phyloP scores from a whole-genome alignment of 35 echinoderm and acorn worm genomes.

The Chiridota heheva region DNA sequence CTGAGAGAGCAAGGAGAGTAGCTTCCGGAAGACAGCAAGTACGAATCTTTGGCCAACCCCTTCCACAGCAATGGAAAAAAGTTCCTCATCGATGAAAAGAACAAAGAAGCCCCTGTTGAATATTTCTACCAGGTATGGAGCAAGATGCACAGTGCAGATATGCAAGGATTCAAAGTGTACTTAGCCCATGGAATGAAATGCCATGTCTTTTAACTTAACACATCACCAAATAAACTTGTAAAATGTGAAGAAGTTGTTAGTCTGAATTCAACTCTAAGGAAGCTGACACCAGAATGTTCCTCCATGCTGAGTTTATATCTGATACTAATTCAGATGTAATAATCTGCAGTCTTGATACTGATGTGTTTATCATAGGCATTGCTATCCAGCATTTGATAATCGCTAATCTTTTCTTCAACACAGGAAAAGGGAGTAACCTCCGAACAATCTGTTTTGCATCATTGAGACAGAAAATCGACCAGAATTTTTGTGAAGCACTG shows the following conservation, averaged over 20 bases:
- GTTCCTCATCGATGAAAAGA: slow-evolving; percentile 29
- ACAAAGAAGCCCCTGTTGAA: slow-evolving; percentile 29
- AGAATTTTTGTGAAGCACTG: slow-evolving; percentile 31
- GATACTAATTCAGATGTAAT: neutral
- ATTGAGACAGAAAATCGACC: slow-evolving; percentile 3
- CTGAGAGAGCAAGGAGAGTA: slow-evolving; percentile 44
- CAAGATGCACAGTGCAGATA: slow-evolving; percentile 10
- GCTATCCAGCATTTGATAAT: neutral
- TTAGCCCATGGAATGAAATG: slow-evolving; percentile 40
- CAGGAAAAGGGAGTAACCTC: slow-evolving; percentile 27
- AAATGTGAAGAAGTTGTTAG: neutral
- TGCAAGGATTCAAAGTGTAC: slow-evolving; percentile 38
- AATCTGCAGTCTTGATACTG: slow-evolving; percentile 55
- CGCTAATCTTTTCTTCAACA: slow-evolving; percentile 29
- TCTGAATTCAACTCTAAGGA: slow-evolving; percentile 48
- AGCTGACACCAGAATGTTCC: slow-evolving; percentile 44
- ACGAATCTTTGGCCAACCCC: slow-evolving; percentile 33
- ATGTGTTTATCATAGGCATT: slow-evolving; percentile 63
- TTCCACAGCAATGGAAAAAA: slow-evolving; percentile 61
- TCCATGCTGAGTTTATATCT: slow-evolving; percentile 43
- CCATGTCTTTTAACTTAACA: neutral
- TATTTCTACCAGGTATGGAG: slow-evolving; percentile 35
- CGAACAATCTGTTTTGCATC: slow-evolving; percentile 16
- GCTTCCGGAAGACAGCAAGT: slow-evolving; percentile 2
- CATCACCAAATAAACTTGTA: slow-evolving; percentile 7